These are phyloP conservation scores for Triplophysa tibetana DNA, from an alignment of 2,113 vertebrate species.

Conservation along the genomic window DNA sequence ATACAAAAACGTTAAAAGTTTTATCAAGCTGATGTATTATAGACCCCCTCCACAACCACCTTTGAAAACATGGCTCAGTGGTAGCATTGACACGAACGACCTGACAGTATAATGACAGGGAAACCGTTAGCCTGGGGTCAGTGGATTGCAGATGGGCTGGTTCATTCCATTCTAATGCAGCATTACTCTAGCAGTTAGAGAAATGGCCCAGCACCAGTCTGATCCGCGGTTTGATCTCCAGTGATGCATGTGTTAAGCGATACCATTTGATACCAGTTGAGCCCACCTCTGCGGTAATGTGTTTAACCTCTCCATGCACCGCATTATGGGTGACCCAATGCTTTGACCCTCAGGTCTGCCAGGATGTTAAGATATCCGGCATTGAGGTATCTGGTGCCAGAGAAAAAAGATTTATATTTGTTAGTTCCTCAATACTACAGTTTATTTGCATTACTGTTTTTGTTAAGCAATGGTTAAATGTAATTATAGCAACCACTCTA, in stretches of 20 bases:
- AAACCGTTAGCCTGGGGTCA: constrained; percentile 24
- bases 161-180: constrained; percentile 27
- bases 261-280: constrained; percentile 13
- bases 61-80: background rate
- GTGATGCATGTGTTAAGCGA: constrained; percentile 18
- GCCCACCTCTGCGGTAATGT: background rate
- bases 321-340: constrained; percentile 7
- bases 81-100: constrained; percentile 20
- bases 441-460: background rate
- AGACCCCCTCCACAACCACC: too few relatives aligned
- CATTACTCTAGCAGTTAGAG: constrained; percentile 14
- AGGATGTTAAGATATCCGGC: constrained; percentile 2
- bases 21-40: too few relatives aligned
- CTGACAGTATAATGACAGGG: constrained; percentile 33
- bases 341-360: background rate
- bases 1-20: too few relatives aligned
- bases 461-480: background rate
- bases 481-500: background rate
- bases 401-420: background rate
- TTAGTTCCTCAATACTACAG: background rate
- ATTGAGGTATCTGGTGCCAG: background rate
- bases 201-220: constrained; percentile 10
- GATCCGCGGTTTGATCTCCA: constrained; percentile 27
- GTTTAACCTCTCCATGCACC: constrained; percentile 26
- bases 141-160: constrained; percentile 19